Base-by-base conservation (phyloP, 2,797 vertebrate species). In the Anisognathus igniventris region DNA sequence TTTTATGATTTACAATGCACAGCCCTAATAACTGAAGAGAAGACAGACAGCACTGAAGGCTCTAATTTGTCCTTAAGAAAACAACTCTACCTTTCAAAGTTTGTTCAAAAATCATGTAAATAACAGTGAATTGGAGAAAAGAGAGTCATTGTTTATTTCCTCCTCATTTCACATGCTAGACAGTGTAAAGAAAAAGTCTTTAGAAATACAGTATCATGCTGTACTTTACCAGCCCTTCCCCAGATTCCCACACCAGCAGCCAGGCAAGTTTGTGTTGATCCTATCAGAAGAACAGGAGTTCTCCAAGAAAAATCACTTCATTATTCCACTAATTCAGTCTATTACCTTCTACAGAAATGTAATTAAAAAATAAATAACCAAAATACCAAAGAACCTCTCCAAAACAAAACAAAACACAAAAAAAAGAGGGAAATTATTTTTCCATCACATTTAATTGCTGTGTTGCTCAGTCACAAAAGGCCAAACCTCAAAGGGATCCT, bases 1-100 rank as follows among this genome's bases (percentile, higher is more conserved):
- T 81, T 75, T 90, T 90, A 73, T 78, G 51, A 76, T 40, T 90
- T 84, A 47, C 54, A 85, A 5, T 7, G 9, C 5, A 57, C 62
- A 81, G 42, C 61, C 50, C 64, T 78, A 11, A 87, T 80, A 58
- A 80, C 65, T 28, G 47, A 81, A 42, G 79, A 73, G 56, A 81
- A 65, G 86, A 89, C 42, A 74, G 74, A 40, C 65, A 53, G 72
- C 54, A 37, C 1, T 22, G 53, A 95, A 73, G 50, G 90, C 68
- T 85, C 85, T 85, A 81, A 85, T 86, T 90, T 92, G 53, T 51
- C 84, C 79, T 82, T 27, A 74, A 70, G 65, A 65, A 94, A 96
- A 95, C 61, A 94, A 80, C 66, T 78, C 19, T 40, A 24, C n/a
- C 72, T 94, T 90, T 88, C 74, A 93, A 94, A 87, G 48, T n/a